Percentiles rank a stretch among this genome's conserved stretches.
Evolutionary conservation across 2,113 vertebrate genomes (phyloP).

Genomic region (Pao palembangensis): DNA sequence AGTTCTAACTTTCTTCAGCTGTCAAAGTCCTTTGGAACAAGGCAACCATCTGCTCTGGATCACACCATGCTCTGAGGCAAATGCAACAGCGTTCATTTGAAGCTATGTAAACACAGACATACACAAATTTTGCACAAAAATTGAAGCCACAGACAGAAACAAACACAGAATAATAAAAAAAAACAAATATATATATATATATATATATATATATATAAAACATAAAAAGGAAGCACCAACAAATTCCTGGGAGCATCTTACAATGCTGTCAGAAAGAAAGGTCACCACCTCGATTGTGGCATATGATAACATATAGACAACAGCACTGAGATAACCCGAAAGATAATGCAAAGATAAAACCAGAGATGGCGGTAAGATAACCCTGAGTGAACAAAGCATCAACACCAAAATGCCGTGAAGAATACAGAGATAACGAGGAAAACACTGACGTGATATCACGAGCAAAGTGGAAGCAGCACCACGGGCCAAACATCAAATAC

Average conservation of each 20-base stretch:
- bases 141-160: conserved; percentile 39
- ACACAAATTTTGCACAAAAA: conserved; percentile 39
- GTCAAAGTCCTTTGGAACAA: conserved; percentile 42
- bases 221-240: conserved; percentile 1
- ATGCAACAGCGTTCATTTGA: conserved; percentile 43
- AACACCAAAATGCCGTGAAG: conserved; percentile 17
- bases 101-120: conserved; percentile 50
- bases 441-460: conserved; percentile 26
- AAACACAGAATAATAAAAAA: conserved; percentile 29
- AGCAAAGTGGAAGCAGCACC: conserved; percentile 11
- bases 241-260: conserved; percentile 25
- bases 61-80: conserved; percentile 43
- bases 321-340: conserved; percentile 21
- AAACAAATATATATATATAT: background rate
- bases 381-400: conserved; percentile 19
- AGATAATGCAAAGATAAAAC: conserved; percentile 57
- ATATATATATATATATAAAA: too few relatives aligned
- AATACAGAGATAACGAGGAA: conserved; percentile 31
- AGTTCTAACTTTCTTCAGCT: conserved; percentile 53
- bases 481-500: conserved; percentile 29
- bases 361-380: conserved; percentile 43
- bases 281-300: conserved; percentile 48
- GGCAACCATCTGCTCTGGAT: conserved; percentile 64
- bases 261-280: conserved; percentile 31
- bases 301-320: conserved; percentile 42